Evolutionary conservation across 2,888 invertebrate genomes (phyloP), one percentile per base, ranked within the genome.

Genomic region (Chrysina gloriosa): DNA sequence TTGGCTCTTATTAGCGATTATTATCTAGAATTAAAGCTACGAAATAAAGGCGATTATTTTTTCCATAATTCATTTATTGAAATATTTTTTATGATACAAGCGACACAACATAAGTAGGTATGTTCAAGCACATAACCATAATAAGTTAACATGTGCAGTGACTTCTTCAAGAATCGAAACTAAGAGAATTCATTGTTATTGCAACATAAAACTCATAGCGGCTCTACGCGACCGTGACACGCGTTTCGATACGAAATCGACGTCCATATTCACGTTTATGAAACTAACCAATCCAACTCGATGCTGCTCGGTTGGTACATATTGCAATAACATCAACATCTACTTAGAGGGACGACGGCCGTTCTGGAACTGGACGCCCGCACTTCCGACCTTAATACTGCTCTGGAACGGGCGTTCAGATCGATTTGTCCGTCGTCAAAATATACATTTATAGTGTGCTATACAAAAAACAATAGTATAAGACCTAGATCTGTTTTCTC

Each of bases 81-180:
- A 82, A 79, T 80, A 79, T 79, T 79, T 76, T 78, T 79, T 82
- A 79, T 81, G 78, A 80, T 82, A 82, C 82, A 82, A 82, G 82
- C 82, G 81, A 83, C 81, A 81, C 80, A 82, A 82, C 79, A 79
- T 78, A 82, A 79, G 76, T n/a, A n/a, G n/a, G n/a, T 77, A 79
- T 80, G 78, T 79, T 74, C 78, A 80, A 81, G 80, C 81, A 81
- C 78, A 77, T 77, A 80, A 80, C 75, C 76, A 73, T 76, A 75
- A 76, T 75, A n/a, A n/a, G n/a, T 78, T 75, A 77, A 78, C 74
- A 74, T 78, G 78, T 78, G 78, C 76, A 76, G 75, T 77, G 77
- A 76, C 56, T 64, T 47, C n/a, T n/a, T n/a, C 47, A 34, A 52
- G 48, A 64, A 68, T 73, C 71, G 70, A 71, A n/a, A 73, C 71